A percentile compares a stretch with the other conserved stretches of the same genome.
Evolutionary conservation across 1,140 invertebrate genomes (phyloP).

Genomic region (Euwallacea similis): DNA sequence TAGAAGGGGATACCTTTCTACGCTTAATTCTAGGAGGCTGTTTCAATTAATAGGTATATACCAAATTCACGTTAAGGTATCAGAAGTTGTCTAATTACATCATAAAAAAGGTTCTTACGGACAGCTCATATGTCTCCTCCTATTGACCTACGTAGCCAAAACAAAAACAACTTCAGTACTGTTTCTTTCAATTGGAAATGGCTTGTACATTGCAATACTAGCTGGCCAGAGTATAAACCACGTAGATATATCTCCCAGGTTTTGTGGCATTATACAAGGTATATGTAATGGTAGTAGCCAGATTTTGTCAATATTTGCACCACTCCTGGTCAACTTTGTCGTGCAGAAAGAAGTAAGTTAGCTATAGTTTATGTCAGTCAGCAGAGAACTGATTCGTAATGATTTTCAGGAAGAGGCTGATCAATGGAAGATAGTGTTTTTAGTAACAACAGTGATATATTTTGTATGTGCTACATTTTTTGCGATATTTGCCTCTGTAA

Average conservation of each 20-base stretch:
- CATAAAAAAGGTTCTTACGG: conserved; percentile 11
- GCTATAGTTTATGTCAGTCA: neutral
- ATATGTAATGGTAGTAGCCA: conserved; percentile 77
- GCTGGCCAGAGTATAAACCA: neutral
- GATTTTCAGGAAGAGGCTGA: conserved; percentile 18
- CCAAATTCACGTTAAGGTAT: neutral
- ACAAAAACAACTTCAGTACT: neutral
- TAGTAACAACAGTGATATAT: conserved; percentile 9
- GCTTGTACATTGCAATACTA: neutral
- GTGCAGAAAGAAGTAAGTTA: conserved; percentile 62
- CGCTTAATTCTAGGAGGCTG: neutral
- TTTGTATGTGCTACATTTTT: conserved; percentile 7
- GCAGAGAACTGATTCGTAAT: neutral
- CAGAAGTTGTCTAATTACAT: neutral
- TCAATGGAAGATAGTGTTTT: conserved; percentile 23
- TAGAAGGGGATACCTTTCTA: neutral
- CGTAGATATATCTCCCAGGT: conserved; percentile 57
- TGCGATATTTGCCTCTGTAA: conserved; percentile 21
- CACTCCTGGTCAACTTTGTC: conserved; percentile 65
- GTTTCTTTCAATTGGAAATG: neutral
- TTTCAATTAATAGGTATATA: neutral
- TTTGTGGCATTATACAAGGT: conserved; percentile 72
- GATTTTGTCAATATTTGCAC: conserved; percentile 69
- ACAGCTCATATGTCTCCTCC: neutral
- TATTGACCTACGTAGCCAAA: neutral